These are phyloP conservation scores for Litoditis marina DNA, from an alignment of 2,888 invertebrate genomes.

Conservation along the genomic window DNA sequence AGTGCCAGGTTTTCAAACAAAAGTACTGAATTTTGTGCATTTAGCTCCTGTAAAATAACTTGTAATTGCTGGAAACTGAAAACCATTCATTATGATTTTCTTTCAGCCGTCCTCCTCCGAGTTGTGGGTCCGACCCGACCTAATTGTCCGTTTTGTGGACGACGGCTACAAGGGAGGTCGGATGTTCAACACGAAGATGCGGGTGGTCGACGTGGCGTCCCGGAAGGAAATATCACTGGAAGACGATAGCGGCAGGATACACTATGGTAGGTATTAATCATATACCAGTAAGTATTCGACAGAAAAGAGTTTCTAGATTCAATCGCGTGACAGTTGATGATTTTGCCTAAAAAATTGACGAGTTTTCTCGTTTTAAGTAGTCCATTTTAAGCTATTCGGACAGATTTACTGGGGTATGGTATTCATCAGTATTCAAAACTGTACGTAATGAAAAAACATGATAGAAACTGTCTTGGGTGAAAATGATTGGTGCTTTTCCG, in stretches of 20 bases:
- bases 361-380: background rate
- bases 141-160: slow-evolving; percentile 40
- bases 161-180: slow-evolving; percentile 34
- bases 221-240: slow-evolving; percentile 36
- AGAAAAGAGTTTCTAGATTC: background rate
- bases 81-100: background rate
- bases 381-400: background rate
- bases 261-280: slow-evolving; percentile 36
- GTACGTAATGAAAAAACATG: too few species aligned
- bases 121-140: slow-evolving; percentile 40
- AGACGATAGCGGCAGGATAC: slow-evolving; percentile 31
- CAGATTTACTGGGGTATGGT: slow-evolving; percentile 10
- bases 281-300: background rate
- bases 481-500: too few species aligned
- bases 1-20: too few species aligned
- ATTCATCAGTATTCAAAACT: too few species aligned
- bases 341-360: too few species aligned
- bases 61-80: background rate
- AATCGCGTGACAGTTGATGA: too few species aligned
- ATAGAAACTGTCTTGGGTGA: too few species aligned
- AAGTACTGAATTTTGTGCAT: too few species aligned
- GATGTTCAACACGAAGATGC: slow-evolving; percentile 34
- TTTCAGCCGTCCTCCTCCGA: too few species aligned
- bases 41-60: background rate
- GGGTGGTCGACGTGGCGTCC: slow-evolving; percentile 45